Conservation (phyloP, 2,888 invertebrate species). For the Pomacea canaliculata region DNA sequence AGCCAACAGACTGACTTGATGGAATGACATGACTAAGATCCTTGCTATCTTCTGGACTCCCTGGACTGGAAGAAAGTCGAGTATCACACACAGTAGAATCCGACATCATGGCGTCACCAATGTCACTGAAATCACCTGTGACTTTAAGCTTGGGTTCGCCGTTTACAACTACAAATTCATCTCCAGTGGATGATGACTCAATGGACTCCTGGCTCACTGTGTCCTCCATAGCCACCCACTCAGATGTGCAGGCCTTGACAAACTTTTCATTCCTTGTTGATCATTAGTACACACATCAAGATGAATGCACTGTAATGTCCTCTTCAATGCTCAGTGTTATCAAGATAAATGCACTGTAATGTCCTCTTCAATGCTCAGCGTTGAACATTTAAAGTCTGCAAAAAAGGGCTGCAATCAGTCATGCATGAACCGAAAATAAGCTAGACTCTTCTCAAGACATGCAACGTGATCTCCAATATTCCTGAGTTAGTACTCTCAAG, state of each 20-base stretch:
- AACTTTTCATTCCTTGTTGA: neutral
- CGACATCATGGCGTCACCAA: conserved; percentile 44
- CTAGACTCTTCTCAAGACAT: no score
- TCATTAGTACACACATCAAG: neutral
- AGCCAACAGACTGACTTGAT: conserved; percentile 34
- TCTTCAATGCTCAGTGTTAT: neutral
- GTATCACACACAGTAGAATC: conserved; percentile 27
- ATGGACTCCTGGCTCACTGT: conserved; percentile 77
- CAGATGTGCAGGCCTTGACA: conserved; percentile 20
- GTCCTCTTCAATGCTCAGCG: no score
- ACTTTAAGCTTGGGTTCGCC: conserved; percentile 76
- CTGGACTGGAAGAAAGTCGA: conserved; percentile 18
- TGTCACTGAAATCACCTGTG: conserved; percentile 77
- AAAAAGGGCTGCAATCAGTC: no score
- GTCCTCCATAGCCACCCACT: conserved; percentile 62
- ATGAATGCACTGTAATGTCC: no score
- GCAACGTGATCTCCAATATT: no score
- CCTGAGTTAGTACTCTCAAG: no score
- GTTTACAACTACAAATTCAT: conserved; percentile 79
- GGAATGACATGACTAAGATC: conserved; percentile 48
- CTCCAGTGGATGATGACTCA: conserved; percentile 79
- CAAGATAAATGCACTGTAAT: no score
- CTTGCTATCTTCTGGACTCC: conserved; percentile 28
- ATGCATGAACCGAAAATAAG: no score
- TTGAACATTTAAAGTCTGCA: no score